Percentiles rank a stretch among this genome's conserved stretches.
These are phyloP conservation scores for Hanleya hanleyi DNA, from an alignment of 2,888 invertebrate genomes.

Conservation along the genomic window DNA sequence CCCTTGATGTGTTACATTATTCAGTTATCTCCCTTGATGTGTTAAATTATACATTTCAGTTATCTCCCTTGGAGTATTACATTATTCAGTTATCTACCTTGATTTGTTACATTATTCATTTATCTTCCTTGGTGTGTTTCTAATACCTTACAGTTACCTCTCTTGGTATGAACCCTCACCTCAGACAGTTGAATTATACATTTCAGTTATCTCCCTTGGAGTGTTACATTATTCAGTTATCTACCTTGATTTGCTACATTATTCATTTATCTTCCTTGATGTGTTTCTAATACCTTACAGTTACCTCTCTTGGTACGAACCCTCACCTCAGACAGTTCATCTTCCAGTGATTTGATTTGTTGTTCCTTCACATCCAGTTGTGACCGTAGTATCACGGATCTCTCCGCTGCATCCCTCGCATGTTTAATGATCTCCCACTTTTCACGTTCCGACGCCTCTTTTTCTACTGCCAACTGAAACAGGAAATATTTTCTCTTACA, in stretches of 20 bases:
- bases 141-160: too few relatives aligned
- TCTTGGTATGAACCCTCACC: too few relatives aligned
- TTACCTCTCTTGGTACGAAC: too few relatives aligned
- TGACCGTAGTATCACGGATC: slow-evolving; percentile 88
- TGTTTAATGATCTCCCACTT: slow-evolving; percentile 90
- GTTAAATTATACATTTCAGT: not conserved
- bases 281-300: too few relatives aligned
- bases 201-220: not conserved
- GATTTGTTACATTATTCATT: not conserved
- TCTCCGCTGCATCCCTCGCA: slow-evolving; percentile 91
- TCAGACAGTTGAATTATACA: too few relatives aligned
- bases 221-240: not conserved
- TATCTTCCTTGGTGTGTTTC: not conserved
- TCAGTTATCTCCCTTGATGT: not conserved
- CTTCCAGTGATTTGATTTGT: slow-evolving; percentile 88
- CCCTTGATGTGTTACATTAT: not conserved
- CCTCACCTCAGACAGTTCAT: slow-evolving; percentile 86
- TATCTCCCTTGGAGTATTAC: not conserved
- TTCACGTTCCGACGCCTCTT: slow-evolving; percentile 88
- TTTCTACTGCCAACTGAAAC: slow-evolving; percentile 78
- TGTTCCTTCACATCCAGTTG: slow-evolving; percentile 91
- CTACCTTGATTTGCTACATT: not conserved
- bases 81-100: not conserved
- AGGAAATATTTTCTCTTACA: too few relatives aligned
- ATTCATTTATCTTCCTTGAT: not conserved